These are phyloP conservation scores for Ruditapes philippinarum DNA, from an alignment of 1,140 invertebrate genomes.

Conservation along the genomic window DNA sequence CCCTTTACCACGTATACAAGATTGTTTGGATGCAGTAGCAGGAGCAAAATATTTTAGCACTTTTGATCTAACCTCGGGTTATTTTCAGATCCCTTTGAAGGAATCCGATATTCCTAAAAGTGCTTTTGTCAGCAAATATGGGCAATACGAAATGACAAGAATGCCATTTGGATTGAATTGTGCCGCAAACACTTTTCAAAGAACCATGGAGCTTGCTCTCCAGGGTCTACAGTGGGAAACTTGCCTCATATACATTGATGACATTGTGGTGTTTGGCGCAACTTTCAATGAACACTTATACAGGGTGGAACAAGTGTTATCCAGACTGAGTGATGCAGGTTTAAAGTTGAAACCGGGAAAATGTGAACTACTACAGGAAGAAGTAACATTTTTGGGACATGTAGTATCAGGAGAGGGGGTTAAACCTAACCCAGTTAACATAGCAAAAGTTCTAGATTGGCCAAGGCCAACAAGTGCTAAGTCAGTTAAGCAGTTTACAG, in stretches of 20 bases:
- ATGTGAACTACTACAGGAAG: constrained; percentile 63
- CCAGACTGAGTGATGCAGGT: constrained; percentile 31
- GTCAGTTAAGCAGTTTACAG: constrained; percentile 59
- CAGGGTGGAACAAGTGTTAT: constrained; percentile 35
- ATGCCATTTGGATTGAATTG: constrained; percentile 30
- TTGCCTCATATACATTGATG: constrained; percentile 4
- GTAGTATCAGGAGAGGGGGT: constrained; percentile 47
- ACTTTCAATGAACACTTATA: constrained; percentile 12
- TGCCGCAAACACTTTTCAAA: neutral
- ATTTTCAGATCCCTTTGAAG: constrained; percentile 27
- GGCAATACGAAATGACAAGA: constrained; percentile 64
- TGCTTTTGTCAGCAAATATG: constrained; percentile 40
- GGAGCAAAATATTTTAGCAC: neutral
- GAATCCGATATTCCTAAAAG: constrained; percentile 9
- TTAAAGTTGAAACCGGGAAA: constrained; percentile 62
- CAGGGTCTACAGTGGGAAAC: neutral
- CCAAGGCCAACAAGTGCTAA: constrained; percentile 52
- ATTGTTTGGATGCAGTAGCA: constrained; percentile 26
- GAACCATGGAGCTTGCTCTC: constrained; percentile 60
- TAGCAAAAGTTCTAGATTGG: constrained; percentile 21
- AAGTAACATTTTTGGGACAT: constrained; percentile 66
- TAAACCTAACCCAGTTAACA: constrained; percentile 31
- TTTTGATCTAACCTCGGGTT: neutral
- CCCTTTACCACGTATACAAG: neutral
- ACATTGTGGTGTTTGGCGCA: constrained; percentile 23